Conservation (phyloP, 2,113 vertebrate genomes). For the Percina caprodes region DNA sequence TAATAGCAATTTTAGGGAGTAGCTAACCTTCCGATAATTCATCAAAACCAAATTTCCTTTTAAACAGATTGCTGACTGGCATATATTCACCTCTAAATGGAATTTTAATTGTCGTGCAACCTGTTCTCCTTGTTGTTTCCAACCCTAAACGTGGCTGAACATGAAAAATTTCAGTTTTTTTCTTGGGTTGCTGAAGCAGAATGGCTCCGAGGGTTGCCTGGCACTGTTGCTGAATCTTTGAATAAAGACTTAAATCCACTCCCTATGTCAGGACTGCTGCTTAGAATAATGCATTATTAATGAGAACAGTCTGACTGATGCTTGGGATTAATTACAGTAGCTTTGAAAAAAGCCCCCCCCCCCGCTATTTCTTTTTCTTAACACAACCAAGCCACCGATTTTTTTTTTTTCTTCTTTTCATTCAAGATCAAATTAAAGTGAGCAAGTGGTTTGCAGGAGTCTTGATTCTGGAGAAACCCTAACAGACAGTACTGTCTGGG, state of each 20-base stretch:
- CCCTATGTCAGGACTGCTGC: conserved; percentile 64
- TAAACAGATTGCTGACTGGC: not conserved
- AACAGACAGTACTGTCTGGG: conserved; percentile 7
- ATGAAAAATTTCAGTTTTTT: not conserved
- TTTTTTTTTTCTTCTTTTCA: conserved; percentile 1
- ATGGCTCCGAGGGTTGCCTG: conserved; percentile 66
- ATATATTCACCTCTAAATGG: conserved; percentile 1
- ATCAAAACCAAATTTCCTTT: not conserved
- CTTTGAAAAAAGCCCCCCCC: conserved; percentile 15
- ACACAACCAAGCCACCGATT: conserved; percentile 16
- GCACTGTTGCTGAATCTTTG: conserved; percentile 64
- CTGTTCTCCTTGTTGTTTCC: conserved; percentile 12
- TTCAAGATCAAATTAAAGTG: conserved; percentile 38
- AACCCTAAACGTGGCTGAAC: not conserved
- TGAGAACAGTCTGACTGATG: conserved; percentile 69
- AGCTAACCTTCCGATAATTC: not conserved
- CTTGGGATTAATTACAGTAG: conserved; percentile 76
- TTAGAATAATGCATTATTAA: conserved; percentile 76
- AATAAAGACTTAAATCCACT: conserved; percentile 65
- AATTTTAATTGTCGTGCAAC: conserved; percentile 1
- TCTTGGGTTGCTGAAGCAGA: conserved; percentile 38
- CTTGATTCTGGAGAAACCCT: conserved; percentile 10
- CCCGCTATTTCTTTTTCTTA: not conserved
- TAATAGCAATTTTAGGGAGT: not conserved
- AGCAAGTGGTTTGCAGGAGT: conserved; percentile 7